A percentile compares a stretch with the other conserved stretches of the same genome.
phyloP scores from a whole-genome alignment of 2,888 invertebrate species.

The Clostera curtula region DNA sequence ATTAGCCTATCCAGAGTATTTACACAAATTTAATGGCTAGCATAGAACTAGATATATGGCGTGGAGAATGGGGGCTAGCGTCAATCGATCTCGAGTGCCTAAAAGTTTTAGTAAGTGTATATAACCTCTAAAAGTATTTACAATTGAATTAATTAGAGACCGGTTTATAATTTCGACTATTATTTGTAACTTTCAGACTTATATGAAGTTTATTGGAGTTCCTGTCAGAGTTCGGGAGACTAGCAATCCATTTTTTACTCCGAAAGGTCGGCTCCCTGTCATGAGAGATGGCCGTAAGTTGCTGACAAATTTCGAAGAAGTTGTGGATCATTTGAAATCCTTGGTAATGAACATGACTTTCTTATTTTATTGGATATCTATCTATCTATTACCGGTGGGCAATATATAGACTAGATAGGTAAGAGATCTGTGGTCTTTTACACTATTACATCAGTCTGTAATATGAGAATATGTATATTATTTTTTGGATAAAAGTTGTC shows the following conservation, averaged over 20 bases:
- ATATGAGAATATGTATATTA: background rate
- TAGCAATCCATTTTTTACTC: constrained; percentile 82
- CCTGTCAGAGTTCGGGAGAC: constrained; percentile 81
- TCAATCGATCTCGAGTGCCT: constrained; percentile 89
- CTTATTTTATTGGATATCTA: background rate
- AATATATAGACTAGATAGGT: too few relatives aligned
- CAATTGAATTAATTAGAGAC: too few relatives aligned
- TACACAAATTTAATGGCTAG: constrained; percentile 62
- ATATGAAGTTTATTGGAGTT: constrained; percentile 84
- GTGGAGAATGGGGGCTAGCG: constrained; percentile 91
- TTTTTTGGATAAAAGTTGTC: background rate
- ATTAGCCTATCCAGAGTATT: too few relatives aligned
- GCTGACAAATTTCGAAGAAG: constrained; percentile 79
- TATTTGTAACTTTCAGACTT: constrained; percentile 57
- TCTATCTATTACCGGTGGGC: too few relatives aligned
- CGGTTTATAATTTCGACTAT: too few relatives aligned
- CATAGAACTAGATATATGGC: constrained; percentile 84
- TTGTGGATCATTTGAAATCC: constrained; percentile 79
- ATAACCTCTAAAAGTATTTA: constrained; percentile 22
- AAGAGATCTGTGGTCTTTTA: too few relatives aligned
- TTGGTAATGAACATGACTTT: constrained; percentile 62
- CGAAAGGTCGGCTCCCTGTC: constrained; percentile 82
- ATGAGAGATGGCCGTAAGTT: constrained; percentile 75
- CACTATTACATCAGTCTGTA: too few relatives aligned
- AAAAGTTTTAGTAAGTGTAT: constrained; percentile 83